Percentiles rank a stretch among this genome's conserved stretches.
These are phyloP conservation scores for Trichopoda pennipes DNA, from an alignment of 2,888 invertebrate genomes.

Conservation along the genomic window DNA sequence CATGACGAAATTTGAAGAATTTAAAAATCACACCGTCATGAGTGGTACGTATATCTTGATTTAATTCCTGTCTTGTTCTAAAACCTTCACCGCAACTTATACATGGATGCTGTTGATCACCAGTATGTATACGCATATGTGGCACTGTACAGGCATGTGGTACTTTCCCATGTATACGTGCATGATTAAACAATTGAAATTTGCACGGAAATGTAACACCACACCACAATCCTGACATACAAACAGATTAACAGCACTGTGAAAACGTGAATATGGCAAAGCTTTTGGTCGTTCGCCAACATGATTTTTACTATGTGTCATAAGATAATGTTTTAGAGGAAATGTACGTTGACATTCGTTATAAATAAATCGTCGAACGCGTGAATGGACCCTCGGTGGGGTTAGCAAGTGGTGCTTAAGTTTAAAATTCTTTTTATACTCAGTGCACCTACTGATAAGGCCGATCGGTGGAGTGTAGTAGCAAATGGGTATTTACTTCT, in stretches of 20 bases:
- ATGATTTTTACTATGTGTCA: conserved; percentile 92
- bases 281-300: conserved; percentile 92
- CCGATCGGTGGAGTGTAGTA: conserved; percentile 90
- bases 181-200: conserved; percentile 92
- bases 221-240: conserved; percentile 95
- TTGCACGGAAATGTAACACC: conserved; percentile 91
- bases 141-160: conserved; percentile 91
- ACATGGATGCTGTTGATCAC: conserved; percentile 88
- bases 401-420: conserved; percentile 91
- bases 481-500: conserved; percentile 90
- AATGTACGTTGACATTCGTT: conserved; percentile 91
- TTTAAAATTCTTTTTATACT: conserved; percentile 93
- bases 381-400: conserved; percentile 89
- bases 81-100: conserved; percentile 90
- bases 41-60: conserved; percentile 85
- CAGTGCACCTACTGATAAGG: conserved; percentile 91
- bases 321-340: conserved; percentile 90
- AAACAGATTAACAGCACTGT: conserved; percentile 97
- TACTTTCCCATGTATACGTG: conserved; percentile 89
- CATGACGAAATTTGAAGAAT: conserved; percentile 79
- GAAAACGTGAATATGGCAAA: conserved; percentile 89
- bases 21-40: conserved; percentile 81
- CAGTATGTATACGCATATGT: conserved; percentile 90
- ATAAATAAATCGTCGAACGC: conserved; percentile 91
- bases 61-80: conserved; percentile 86